phyloP scores from a whole-genome alignment of 2,113 vertebrate genomes.

The Paralichthys olivaceus region DNA sequence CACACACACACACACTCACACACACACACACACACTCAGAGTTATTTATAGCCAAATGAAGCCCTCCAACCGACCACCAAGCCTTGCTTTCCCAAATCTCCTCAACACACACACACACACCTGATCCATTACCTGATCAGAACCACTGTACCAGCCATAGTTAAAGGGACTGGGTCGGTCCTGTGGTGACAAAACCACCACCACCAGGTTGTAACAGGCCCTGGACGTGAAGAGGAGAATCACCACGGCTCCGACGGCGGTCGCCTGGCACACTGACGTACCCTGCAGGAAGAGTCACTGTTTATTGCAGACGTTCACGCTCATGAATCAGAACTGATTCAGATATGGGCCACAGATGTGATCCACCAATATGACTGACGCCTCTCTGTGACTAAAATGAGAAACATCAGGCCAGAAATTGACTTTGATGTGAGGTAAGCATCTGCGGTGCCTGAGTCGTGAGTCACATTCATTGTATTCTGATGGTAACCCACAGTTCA shows the following conservation, averaged over 20 bases:
- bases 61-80: conserved; percentile 70
- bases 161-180: conserved; percentile 90
- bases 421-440: background rate
- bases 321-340: background rate
- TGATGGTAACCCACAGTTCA: too few species aligned
- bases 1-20: conserved; percentile 19
- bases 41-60: conserved; percentile 82
- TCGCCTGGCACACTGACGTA: conserved; percentile 93
- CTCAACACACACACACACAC: background rate
- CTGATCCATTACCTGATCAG: conserved; percentile 86
- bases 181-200: conserved; percentile 89
- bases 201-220: conserved; percentile 96
- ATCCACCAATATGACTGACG: background rate
- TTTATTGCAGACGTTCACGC: conserved; percentile 25
- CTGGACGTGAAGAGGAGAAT: conserved; percentile 93
- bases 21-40: conserved; percentile 18
- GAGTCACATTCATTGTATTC: too few species aligned
- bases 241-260: conserved; percentile 89
- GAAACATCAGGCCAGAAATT: background rate
- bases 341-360: background rate
- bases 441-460: too few species aligned
- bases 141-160: conserved; percentile 96
- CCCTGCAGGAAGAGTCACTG: conserved; percentile 81
- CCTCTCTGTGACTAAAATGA: background rate
- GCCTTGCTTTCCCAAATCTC: conserved; percentile 62